Evolutionary conservation across 2,113 vertebrate genomes (phyloP), one percentile per base, ranked within the genome.

Genomic region (Petrocephalus zakoni): DNA sequence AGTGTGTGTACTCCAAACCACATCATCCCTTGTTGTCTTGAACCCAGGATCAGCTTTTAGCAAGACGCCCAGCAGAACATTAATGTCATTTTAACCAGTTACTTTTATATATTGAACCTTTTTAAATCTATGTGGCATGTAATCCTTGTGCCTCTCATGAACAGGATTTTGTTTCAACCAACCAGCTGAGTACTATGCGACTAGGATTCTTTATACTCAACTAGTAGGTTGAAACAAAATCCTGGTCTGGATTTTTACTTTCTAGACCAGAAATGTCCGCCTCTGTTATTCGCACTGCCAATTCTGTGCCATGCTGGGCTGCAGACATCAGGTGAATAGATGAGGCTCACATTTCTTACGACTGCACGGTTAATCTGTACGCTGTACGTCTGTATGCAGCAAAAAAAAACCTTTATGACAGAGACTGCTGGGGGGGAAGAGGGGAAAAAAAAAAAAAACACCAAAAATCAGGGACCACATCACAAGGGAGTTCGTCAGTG

Each of bases 321-420:
- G 53, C 25, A 22, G 29, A 46, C 75, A 52, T 47, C 46, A 84
- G 72, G 37, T 64, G 22, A 88, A 91, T 64, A 52, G 51, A 61
- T 55, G 55, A 87, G 91, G 88, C 90, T 92, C 89, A 75, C 4
- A 72, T 87, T 90, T 56, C 34, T 42, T 88, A 89, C 89, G 88
- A 91, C 88, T 53, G 68, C 89, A 92, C 88, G 91, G 92, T 92
- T 42, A 42, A 42, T 42, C 34, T 92, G 91, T 90, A 89, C 89
- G 92, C 93, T 90, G 92, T n/a, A 91, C 94, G 95, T 91, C 90
- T 94, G 92, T 93, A 93, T 93, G 47, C 92, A 94, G 93, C 61
- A 83, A 83, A 25, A 83, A 25, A 88, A 58, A 56, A 93, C 92
- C 90, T 89, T 90, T 88, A 29, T 88, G 90, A 91, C 91, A 92